Base-by-base conservation (phyloP, 1,140 invertebrate species). In the Glossosoma conforme region DNA sequence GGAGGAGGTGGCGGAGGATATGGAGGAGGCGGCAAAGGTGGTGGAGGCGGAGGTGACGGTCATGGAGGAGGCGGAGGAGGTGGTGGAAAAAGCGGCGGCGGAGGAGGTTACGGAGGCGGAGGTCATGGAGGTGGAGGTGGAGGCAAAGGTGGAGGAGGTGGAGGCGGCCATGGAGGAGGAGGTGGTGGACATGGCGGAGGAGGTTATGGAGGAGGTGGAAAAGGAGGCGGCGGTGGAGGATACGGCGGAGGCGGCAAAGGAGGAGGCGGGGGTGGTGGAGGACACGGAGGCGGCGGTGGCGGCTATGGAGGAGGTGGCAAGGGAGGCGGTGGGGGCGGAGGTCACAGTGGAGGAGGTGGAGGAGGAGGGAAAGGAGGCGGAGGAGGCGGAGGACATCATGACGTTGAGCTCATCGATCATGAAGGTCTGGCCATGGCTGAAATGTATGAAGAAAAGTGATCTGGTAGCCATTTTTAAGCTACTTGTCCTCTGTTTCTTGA, bases 61-160 rank as follows among this genome's bases (percentile, higher is more conserved):
- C 1, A 21, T 54, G 0, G 67, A 61, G 4, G 61, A 46, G 6
- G 65, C 65, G 15, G 68, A 66, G 56, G 38, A 18, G 36, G 36
- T n/a, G 6, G 65, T 66, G 15, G 68, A 66, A 55, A 37, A 18
- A 25, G 36, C 11, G 37, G 38, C 28, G 21, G 33, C 18, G 43
- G 30, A 17, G 22, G 25, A 13, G 13, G 18, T 25, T 5, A 35
- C 17, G 5, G 25, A n/a, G 41, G 24, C 5, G 20, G n/a, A 24
- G 20, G 6, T 14, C 30, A 28, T 18, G 43, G 43, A 28, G 6
- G 18, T 15, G n/a, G 17, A 14, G 25, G n/a, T 30, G 8, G 8
- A 8, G 32, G 32, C 13, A 35, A 3, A 4, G 15, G 32, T 15
- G 3, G n/a, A 11, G n/a, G 32, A 13, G n/a, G 3, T 4, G 32